These are phyloP conservation scores for Thunnus thynnus DNA, from an alignment of 2,113 vertebrate species.

Conservation along the genomic window DNA sequence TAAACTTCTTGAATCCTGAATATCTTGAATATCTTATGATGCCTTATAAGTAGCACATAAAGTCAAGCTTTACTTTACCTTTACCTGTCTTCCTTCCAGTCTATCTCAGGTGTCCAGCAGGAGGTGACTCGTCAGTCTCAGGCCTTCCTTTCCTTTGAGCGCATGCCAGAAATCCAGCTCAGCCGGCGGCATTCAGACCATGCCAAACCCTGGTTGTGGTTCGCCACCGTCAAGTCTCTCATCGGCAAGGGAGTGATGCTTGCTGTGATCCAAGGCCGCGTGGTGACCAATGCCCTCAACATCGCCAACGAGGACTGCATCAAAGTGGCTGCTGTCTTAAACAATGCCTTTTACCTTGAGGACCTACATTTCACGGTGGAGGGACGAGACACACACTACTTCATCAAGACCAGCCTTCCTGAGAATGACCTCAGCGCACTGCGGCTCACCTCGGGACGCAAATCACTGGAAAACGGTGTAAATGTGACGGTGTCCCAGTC, in stretches of 20 bases:
- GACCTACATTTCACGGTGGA: slow-evolving; percentile 96
- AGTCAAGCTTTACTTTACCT: not conserved
- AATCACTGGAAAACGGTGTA: slow-evolving; percentile 95
- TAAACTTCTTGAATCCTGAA: too few species aligned
- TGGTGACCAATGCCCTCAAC: slow-evolving; percentile 96
- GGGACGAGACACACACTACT: slow-evolving; percentile 97
- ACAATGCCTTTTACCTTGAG: slow-evolving; percentile 97
- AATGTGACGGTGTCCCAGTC: slow-evolving; percentile 98
- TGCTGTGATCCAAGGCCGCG: slow-evolving; percentile 94
- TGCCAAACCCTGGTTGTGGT: slow-evolving; percentile 95
- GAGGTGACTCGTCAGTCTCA: slow-evolving; percentile 93
- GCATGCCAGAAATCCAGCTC: slow-evolving; percentile 95
- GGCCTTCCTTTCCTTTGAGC: slow-evolving; percentile 95
- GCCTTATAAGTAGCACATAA: not conserved
- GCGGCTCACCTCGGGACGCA: slow-evolving; percentile 93
- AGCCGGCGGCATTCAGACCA: slow-evolving; percentile 85
- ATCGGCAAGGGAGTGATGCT: slow-evolving; percentile 99
- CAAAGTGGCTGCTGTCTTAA: slow-evolving; percentile 97
- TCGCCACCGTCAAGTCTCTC: slow-evolving; percentile 93
- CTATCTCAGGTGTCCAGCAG: slow-evolving; percentile 96
- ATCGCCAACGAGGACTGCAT: slow-evolving; percentile 99
- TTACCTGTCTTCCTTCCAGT: slow-evolving; percentile 79
- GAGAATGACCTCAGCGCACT: slow-evolving; percentile 96
- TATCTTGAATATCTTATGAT: not conserved
- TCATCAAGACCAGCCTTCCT: slow-evolving; percentile 96